phyloP scores from a whole-genome alignment of 1,140 invertebrate species.

The Anadara kagoshimensis region DNA sequence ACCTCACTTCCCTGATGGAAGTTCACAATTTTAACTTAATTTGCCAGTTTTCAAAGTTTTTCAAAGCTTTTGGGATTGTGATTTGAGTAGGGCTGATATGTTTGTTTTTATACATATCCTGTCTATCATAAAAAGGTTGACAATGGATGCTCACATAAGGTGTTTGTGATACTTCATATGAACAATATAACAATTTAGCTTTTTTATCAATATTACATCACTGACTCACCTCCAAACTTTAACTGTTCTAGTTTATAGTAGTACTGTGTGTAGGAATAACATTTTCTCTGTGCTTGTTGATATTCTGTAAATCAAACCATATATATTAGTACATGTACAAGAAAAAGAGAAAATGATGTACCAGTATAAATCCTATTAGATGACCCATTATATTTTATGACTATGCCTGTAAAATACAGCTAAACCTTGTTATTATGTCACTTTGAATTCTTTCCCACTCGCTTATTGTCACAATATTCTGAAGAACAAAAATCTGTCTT shows the following conservation, averaged over 20 bases:
- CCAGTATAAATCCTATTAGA: too few species aligned
- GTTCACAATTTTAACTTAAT: too few species aligned
- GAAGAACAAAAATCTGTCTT: too few species aligned
- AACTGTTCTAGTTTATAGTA: slow-evolving; percentile 33
- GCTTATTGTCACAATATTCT: too few species aligned
- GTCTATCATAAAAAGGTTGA: not conserved
- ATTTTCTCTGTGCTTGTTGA: slow-evolving; percentile 38
- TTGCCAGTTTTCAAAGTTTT: too few species aligned
- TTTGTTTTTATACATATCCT: too few species aligned
- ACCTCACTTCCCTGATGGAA: too few species aligned
- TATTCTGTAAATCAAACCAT: slow-evolving; percentile 27
- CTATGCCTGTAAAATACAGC: not conserved
- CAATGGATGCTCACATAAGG: not conserved
- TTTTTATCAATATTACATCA: not conserved
- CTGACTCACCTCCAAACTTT: not conserved
- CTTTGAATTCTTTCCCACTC: too few species aligned
- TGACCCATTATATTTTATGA: not conserved
- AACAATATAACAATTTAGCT: not conserved
- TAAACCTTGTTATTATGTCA: too few species aligned
- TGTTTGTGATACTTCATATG: not conserved
- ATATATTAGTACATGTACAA: not conserved
- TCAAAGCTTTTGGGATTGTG: too few species aligned
- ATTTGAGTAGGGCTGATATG: too few species aligned
- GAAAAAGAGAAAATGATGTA: not conserved
- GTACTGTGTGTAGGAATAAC: slow-evolving; percentile 45